These are phyloP conservation scores for Watsonalla binaria DNA, from an alignment of 2,888 invertebrate species.

Conservation along the genomic window DNA sequence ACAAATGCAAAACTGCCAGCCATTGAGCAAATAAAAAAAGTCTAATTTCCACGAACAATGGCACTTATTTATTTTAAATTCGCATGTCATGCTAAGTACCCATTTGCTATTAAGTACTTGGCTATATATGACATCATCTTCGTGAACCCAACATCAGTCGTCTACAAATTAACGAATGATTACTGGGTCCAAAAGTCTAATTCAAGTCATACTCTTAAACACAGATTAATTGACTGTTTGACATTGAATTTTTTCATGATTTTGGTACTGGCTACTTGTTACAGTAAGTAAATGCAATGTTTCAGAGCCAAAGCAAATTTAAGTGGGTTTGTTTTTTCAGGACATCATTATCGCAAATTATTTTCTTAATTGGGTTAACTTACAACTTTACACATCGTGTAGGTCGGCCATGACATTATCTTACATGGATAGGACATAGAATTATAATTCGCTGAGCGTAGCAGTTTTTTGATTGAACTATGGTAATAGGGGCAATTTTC, in stretches of 20 bases:
- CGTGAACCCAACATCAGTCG: too few species aligned
- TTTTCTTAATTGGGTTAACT: too few species aligned
- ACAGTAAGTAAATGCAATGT: neutral
- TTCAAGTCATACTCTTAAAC: neutral
- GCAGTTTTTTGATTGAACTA: too few species aligned
- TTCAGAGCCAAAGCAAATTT: too few species aligned
- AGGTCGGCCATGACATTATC: too few species aligned
- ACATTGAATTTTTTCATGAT: neutral
- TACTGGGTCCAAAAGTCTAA: neutral
- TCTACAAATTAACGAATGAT: neutral
- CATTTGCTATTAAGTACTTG: neutral
- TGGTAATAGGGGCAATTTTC: too few species aligned
- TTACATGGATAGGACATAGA: too few species aligned
- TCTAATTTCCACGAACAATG: neutral
- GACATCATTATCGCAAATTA: too few species aligned
- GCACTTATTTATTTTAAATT: neutral
- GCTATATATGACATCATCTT: too few species aligned
- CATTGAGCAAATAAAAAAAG: neutral
- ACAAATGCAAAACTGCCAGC: neutral
- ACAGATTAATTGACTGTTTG: neutral
- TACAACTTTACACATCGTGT: too few species aligned
- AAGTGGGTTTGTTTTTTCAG: too few species aligned
- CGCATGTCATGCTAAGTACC: neutral
- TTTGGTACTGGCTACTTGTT: neutral
- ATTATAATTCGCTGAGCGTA: too few species aligned